Evolutionary conservation across 2,797 vertebrate genomes (phyloP), one percentile per base, ranked within the genome.

Genomic region (Muscicapa striata): DNA sequence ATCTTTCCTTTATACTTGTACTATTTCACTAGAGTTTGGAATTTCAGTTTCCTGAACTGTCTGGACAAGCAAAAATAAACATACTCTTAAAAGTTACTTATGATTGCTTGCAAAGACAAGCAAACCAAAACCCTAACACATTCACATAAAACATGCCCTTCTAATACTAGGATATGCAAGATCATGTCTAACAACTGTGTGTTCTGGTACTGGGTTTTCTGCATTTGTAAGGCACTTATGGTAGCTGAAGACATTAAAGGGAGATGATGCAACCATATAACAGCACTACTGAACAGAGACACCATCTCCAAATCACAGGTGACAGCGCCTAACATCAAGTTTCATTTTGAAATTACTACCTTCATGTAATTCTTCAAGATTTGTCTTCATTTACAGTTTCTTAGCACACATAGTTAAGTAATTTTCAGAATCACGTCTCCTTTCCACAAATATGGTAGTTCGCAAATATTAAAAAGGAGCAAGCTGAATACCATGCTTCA

Each of bases 31-130:
- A 40, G 49, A 74, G 15, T 58, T 70, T 23, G 82, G 49, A 76
- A 55, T 54, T 68, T 32, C 40, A 64, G 36, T 22, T 78, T 79
- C 57, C 34, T 54, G 34, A 92, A 81, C 51, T 70, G 52, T 63
- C 34, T 5, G 24, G 72, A 87, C 64, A 93, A 84, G 68, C 20
- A 73, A 91, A 90, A 82, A 74, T 9, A 91, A 78, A 55, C 18
- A 48, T 41, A 61, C 32, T 75, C 29, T 62, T 66, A 13, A 27
- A 74, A 54, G 41, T 63, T 74, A 89, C 32, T 57, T 41, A 40
- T 21, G 40, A 85, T 6, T 55, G 23, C 48, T 70, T 83, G 76
- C 51, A 54, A 87, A 70, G 49, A 63, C 48, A 89, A 92, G 48
- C 40, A 80, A 91, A 86, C 32, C 84, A 87, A 84, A 68, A 1